Evolutionary conservation across 1,140 invertebrate species (phyloP), one percentile per base, ranked within the genome.

Genomic region (Heliconius melpomene): DNA sequence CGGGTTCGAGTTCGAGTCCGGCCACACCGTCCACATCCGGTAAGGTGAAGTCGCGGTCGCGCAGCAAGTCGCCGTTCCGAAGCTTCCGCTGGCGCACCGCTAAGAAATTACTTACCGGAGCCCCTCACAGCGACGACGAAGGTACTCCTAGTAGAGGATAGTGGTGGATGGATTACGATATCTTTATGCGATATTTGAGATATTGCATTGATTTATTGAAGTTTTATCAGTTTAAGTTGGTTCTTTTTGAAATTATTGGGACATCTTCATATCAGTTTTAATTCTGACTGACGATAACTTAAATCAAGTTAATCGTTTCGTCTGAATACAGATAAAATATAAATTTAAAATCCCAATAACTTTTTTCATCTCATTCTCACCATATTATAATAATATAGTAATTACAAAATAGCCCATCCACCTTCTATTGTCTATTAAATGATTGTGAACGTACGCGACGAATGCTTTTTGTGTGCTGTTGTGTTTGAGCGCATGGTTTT

Each of bases 21-120:
- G 88, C 90, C 7, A 94, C 94, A 72, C 88, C 93, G 36, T 91
- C 92, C 18, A 93, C 90, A 75, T 90, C 91, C 85, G 90, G 90
- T 92, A 95, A 95, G 90, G 96, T 96, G 95, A 97, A 97, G 95
- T 96, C 97, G 91, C 96, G 96, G 83, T 97, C 96, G 82, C 96
- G 98, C 84, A 98, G 97, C 95, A 98, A 98, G 95, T 98, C 97
- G 80, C 98, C 98, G 74, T 98, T 98, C 96, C 95, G 98, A 86
- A 98, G 97, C 94, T 98, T 98, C 96, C 96, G 97, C 78, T 98
- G 97, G 97, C 84, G 86, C 54, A 92, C 93, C 52, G 92, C 91
- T 36, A 98, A 97, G 96, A 94, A 95, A 81, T 93, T 96, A 77
- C 94, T 94, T 83, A 88, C 94, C 77, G 95, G 96, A 90, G 91